These are phyloP conservation scores for Hemicentrotus pulcherrimus DNA, from an alignment of 35 echinoderm and acorn worm species.

Conservation along the genomic window DNA sequence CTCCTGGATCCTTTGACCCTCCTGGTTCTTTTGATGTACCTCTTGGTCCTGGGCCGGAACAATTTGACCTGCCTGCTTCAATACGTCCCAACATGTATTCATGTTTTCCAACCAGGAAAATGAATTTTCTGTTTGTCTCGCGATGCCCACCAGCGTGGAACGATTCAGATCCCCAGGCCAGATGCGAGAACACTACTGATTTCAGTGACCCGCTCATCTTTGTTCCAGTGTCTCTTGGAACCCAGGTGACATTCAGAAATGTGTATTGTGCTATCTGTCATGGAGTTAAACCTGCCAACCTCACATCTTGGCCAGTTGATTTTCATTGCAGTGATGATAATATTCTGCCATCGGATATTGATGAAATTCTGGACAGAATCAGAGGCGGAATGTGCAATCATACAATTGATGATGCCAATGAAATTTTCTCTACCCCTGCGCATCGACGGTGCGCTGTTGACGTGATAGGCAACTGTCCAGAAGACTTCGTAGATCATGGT, in stretches of 20 bases:
- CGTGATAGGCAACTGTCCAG: not conserved
- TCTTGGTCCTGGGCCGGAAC: not conserved
- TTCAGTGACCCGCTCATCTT: not conserved
- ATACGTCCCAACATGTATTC: not conserved
- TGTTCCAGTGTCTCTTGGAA: constrained; percentile 49
- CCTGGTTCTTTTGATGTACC: too few species aligned
- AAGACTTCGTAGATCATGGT: not conserved
- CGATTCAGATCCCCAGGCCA: not conserved
- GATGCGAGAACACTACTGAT: constrained; percentile 16
- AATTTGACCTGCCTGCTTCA: not conserved
- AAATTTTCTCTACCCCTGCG: not conserved
- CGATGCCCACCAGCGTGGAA: not conserved
- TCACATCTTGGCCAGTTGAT: constrained; percentile 54
- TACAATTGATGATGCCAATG: not conserved
- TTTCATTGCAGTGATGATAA: not conserved
- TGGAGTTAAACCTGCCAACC: constrained; percentile 8
- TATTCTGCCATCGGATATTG: not conserved
- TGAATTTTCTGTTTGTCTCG: not conserved
- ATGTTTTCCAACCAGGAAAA: not conserved
- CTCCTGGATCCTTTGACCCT: not conserved
- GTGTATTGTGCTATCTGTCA: constrained; percentile 76
- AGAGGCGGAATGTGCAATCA: not conserved
- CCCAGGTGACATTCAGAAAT: constrained; percentile 47
- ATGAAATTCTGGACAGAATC: constrained; percentile 10
- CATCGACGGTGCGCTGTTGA: not conserved